Base-by-base conservation (phyloP, 2,888 invertebrate species). In the Phyllotreta striolata region DNA sequence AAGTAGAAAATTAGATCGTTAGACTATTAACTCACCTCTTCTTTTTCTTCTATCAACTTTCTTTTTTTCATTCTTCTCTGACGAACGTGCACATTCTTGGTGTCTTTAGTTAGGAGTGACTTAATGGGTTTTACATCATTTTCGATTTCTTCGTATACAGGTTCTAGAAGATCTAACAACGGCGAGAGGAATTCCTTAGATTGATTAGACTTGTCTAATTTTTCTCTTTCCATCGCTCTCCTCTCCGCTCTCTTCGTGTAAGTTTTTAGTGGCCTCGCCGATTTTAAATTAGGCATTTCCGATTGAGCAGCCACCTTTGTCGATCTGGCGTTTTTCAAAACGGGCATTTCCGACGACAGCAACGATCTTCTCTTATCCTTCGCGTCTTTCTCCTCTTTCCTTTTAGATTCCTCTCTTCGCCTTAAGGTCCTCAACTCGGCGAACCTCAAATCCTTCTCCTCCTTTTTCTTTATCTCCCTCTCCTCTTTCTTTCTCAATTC, bases 71-170 rank as follows among this genome's bases (percentile, higher is more conserved):
- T 38, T 63, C 64, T 71, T 43, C 65, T 68, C 7, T 68, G 58
- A 52, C 43, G 69, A 9, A 70, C 39, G 47, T 65, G 66, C 34
- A 69, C 24, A 24, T 61, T 58, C 44, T 70, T 70, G 13, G 54
- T 46, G 39, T 70, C 69, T 47, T 66, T 70, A 1, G 66, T 37
- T 57, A 64, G 67, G 4, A 43, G 57, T 46, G 62, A 12, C 62
- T 41, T 55, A 55, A 62, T 6, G 8, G 62, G 44, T 51, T 65
- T 44, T 10, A 71, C 68, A 67, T 73, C 68, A 57, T 67, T 66
- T 73, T 73, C 71, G 6, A 75, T 71, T 58, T 81, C 80, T 56
- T 77, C 77, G 64, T 78, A 79, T 10, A 76, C 74, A 0, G 80
- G 80, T 62, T 80, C 74, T 24, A 81, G 24, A 24, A 24, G 24